Evolutionary conservation across 2,888 invertebrate genomes (phyloP).

Genomic region (Dendrolimus houi): DNA sequence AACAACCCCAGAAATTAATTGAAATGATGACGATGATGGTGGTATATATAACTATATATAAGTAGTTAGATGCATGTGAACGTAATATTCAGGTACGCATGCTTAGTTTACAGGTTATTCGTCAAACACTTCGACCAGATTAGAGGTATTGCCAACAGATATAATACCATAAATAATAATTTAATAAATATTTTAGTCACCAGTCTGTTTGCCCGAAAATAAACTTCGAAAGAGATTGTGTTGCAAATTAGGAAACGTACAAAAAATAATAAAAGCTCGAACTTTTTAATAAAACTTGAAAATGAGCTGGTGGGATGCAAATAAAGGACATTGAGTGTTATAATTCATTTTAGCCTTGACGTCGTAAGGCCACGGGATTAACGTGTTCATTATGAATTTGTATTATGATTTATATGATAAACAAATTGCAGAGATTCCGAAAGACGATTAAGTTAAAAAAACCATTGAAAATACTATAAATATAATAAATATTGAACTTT

Average conservation of each 20-base stretch:
- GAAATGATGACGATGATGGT: too few relatives aligned
- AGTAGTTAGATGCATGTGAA: too few relatives aligned
- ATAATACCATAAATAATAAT: too few relatives aligned
- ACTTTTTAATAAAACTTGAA: conserved; percentile 7
- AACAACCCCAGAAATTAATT: too few relatives aligned
- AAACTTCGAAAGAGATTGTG: conserved; percentile 6
- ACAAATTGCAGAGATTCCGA: not conserved
- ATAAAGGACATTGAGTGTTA: conserved; percentile 1
- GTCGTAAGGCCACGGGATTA: not conserved
- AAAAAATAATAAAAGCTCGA: conserved; percentile 2
- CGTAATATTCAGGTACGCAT: too few relatives aligned
- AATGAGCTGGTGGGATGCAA: conserved; percentile 6
- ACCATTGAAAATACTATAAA: too few relatives aligned
- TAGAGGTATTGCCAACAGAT: too few relatives aligned
- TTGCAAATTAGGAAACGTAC: conserved; percentile 5
- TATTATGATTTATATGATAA: not conserved
- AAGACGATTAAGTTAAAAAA: too few relatives aligned
- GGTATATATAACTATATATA: too few relatives aligned
- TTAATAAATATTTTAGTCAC: not conserved
- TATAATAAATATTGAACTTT: too few relatives aligned
- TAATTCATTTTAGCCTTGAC: not conserved
- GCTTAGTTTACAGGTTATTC: too few relatives aligned
- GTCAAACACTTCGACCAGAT: too few relatives aligned
- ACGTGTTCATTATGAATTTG: not conserved
- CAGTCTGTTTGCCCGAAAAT: not conserved